Base-by-base conservation (phyloP, 2,113 vertebrate genomes). In the Rhinogobius similis region DNA sequence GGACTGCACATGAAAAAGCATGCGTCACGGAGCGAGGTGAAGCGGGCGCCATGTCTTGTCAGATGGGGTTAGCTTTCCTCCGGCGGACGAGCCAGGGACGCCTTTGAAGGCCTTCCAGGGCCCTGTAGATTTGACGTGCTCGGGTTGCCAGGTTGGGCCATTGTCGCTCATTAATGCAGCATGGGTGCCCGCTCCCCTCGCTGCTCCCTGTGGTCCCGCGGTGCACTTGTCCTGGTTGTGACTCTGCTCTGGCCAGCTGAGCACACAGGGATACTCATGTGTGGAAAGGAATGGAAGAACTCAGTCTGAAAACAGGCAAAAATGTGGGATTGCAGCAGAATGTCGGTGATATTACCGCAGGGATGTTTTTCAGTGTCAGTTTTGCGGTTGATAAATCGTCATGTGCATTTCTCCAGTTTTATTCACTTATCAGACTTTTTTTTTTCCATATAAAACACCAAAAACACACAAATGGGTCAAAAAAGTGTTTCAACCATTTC, bases 21-120 rank as follows among this genome's bases (percentile, higher is more conserved):
- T 24, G 66, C 26, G 62, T 11, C 24, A 29, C 38, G 62, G 63
- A 44, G 43, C 10, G 73, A 77, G 77, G 82, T 80, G 84, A 81
- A n/a, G n/a, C n/a, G n/a, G n/a, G n/a, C n/a, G 78, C 46, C n/a
- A n/a, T n/a, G 82, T 89, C 88, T 79, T 90, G 90, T 91, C 90
- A 90, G 69, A 85, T 69, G 72, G 78, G 70, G 79, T 90, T 89
- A 91, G 79, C 74, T 73, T 68, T 52, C 79, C 10, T 67, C 72
- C 67, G 72, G 73, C 68, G 80, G 83, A 88, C 67, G 83, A 80
- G 80, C 82, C 87, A 85, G 75, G 62, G 5, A 43, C 65, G 85
- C 62, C 86, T 90, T 89, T 91, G 86, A 90, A 87, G 84, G 38
- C 79, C 69, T 78, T 85, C 84, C 84, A 82, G 76, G 68, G 78